Evolutionary conservation across 2,888 invertebrate species (phyloP), one percentile per base, ranked within the genome.

Genomic region (Diabrotica balteata): DNA sequence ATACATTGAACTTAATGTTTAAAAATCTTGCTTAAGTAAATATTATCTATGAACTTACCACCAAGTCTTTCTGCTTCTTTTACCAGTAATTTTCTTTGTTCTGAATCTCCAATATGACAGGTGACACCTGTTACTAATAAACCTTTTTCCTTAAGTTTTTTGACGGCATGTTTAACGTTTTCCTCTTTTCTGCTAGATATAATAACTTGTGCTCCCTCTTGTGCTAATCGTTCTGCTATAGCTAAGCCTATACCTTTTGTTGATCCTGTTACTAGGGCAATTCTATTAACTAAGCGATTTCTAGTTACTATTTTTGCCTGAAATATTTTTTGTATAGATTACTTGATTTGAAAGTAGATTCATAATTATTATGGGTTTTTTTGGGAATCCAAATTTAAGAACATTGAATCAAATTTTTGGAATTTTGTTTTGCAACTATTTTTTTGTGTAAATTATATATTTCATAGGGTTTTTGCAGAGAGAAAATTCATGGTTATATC

Each of bases 181-280:
- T 88, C 85, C 81, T 93, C 89, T 82, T 94, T 96, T 68, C 98
- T 88, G 79, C 97, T 97, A 82, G 97, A 95, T 53, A 98, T 88
- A 70, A 98, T 90, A 8, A 98, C 94, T 66, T 91, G 90, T 5
- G 97, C 98, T 52, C 98, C 98, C 86, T 98, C 97, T 77, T 87
- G 85, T 7, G 91, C 95, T 58, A 98, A 86, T 67, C 96, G 87
- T 80, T 90, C 89, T 5, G 97, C 98, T 77, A 97, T 96, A 0
- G 96, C 92, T 82, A 90, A 93, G 7, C 98, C 98, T 84, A 98
- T 98, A n/a, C 94, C 94, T 55, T 95, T 94, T 43, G 95, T 94
- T 1, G 96, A 95, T 8, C 95, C 96, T 59, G 96, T 96, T 7
- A 96, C 90, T 73, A 96, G 87, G 32, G 96, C 96, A 61, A 94